phyloP scores from a whole-genome alignment of 2,888 invertebrate species.

The Nephrocerus scutellatus region DNA sequence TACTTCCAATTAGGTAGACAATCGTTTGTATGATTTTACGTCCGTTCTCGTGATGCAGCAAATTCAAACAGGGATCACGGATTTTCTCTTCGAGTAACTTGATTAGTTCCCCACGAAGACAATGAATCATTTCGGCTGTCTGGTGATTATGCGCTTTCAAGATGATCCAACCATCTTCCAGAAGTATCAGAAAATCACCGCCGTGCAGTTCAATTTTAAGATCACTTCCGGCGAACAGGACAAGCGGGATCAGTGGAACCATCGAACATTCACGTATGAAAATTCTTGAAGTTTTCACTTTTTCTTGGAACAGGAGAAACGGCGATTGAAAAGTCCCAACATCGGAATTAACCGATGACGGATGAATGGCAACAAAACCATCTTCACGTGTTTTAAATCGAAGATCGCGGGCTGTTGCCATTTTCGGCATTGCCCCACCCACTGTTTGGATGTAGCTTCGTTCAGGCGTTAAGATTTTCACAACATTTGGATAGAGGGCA shows the following conservation, averaged over 20 bases:
- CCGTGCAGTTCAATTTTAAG: conserved; percentile 66
- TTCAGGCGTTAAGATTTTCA: conserved; percentile 70
- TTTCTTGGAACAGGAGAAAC: conserved; percentile 75
- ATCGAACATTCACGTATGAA: conserved; percentile 75
- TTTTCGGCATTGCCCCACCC: conserved; percentile 66
- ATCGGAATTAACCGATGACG: conserved; percentile 66
- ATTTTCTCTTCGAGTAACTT: conserved; percentile 78
- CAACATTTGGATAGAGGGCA: conserved; percentile 88
- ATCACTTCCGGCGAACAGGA: conserved; percentile 66
- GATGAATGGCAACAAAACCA: conserved; percentile 67
- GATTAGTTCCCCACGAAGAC: conserved; percentile 66
- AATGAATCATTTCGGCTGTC: conserved; percentile 76
- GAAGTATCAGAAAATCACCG: conserved; percentile 63
- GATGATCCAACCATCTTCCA: conserved; percentile 78
- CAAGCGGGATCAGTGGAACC: conserved; percentile 67
- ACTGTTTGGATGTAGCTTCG: conserved; percentile 67
- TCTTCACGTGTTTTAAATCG: conserved; percentile 68
- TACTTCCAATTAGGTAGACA: conserved; percentile 58
- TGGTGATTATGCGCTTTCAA: conserved; percentile 70
- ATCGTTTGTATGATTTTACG: conserved; percentile 70
- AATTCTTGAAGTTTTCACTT: conserved; percentile 70
- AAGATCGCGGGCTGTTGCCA: conserved; percentile 63
- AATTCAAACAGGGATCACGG: conserved; percentile 68
- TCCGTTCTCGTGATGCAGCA: conserved; percentile 66
- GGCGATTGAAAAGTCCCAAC: conserved; percentile 64